These are phyloP conservation scores for Amitus sp. DNA, from an alignment of 2,888 invertebrate genomes.

Conservation along the genomic window DNA sequence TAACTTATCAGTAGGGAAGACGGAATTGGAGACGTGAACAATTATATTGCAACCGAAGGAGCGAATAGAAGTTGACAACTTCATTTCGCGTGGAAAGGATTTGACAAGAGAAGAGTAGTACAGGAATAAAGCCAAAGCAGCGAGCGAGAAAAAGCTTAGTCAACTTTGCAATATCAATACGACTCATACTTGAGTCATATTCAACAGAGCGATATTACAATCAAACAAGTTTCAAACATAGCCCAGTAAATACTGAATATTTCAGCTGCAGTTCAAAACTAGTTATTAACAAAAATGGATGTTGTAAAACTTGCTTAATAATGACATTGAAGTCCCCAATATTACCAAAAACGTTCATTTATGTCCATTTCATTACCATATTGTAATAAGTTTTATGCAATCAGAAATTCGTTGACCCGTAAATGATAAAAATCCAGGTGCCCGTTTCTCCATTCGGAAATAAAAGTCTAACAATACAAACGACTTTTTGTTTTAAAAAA, in stretches of 20 bases:
- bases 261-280: slow-evolving; percentile 4
- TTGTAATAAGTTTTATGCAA: slow-evolving; percentile 43
- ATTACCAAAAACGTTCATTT: background rate
- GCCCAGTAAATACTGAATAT: slow-evolving; percentile 3
- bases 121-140: slow-evolving; percentile 16
- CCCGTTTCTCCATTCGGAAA: no score
- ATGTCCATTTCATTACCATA: slow-evolving; percentile 23
- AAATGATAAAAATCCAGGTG: no score
- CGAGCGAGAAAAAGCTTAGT: slow-evolving; percentile 40
- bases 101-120: slow-evolving; percentile 7
- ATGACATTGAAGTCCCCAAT: background rate
- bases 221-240: slow-evolving; percentile 10
- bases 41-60: no score
- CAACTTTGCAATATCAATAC: slow-evolving; percentile 51
- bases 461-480: no score
- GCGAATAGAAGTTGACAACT: slow-evolving; percentile 57
- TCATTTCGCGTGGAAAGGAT: slow-evolving; percentile 38
- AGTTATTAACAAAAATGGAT: background rate
- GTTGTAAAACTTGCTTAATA: slow-evolving; percentile 8
- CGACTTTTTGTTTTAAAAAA: no score
- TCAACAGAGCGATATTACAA: slow-evolving; percentile 5
- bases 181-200: slow-evolving; percentile 5
- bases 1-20: no score
- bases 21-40: no score
- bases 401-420: slow-evolving; percentile 40